These are phyloP conservation scores for Geotria australis DNA, from an alignment of 2,797 vertebrate genomes.

Conservation along the genomic window DNA sequence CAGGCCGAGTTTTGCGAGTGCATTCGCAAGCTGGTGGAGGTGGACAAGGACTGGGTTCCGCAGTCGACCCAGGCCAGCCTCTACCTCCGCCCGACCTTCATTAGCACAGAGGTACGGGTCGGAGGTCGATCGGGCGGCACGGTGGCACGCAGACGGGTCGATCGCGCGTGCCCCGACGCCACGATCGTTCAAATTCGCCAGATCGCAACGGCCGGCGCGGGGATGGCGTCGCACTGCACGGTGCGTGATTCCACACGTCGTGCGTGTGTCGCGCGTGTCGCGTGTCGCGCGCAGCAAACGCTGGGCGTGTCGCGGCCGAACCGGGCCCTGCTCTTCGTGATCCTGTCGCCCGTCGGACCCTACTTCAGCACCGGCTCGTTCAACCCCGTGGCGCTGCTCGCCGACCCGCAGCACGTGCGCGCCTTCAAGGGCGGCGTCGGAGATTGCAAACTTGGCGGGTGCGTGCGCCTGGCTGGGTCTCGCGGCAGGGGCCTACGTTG, in stretches of 20 bases:
- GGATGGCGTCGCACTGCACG: no score
- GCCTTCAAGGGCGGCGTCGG: slow-evolving; percentile 53
- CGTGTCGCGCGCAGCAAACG: slow-evolving; percentile 4
- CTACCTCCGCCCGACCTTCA: slow-evolving; percentile 46
- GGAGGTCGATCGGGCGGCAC: not conserved
- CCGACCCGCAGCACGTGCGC: slow-evolving; percentile 30
- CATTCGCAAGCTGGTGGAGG: slow-evolving; percentile 31
- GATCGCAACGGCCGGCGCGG: no score
- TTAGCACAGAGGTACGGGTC: slow-evolving; percentile 31
- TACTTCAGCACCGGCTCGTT: slow-evolving; percentile 41
- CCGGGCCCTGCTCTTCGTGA: slow-evolving; percentile 33
- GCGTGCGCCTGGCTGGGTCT: no score
- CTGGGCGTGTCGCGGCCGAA: slow-evolving; percentile 23
- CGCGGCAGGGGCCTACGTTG: no score
- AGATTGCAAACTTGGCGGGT: slow-evolving; percentile 51
- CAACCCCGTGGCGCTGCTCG: slow-evolving; percentile 38
- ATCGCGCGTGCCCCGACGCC: no score
- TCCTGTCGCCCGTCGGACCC: slow-evolving; percentile 36
- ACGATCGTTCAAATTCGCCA: no score
- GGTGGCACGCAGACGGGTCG: no score
- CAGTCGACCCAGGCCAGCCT: slow-evolving; percentile 25
- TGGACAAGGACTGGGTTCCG: slow-evolving; percentile 58
- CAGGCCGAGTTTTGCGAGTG: slow-evolving; percentile 33
- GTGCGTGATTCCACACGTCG: not conserved
- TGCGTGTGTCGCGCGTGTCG: not conserved